These are phyloP conservation scores for Drosophila neonasuta DNA, from an alignment of 2,888 invertebrate genomes.

Conservation along the genomic window DNA sequence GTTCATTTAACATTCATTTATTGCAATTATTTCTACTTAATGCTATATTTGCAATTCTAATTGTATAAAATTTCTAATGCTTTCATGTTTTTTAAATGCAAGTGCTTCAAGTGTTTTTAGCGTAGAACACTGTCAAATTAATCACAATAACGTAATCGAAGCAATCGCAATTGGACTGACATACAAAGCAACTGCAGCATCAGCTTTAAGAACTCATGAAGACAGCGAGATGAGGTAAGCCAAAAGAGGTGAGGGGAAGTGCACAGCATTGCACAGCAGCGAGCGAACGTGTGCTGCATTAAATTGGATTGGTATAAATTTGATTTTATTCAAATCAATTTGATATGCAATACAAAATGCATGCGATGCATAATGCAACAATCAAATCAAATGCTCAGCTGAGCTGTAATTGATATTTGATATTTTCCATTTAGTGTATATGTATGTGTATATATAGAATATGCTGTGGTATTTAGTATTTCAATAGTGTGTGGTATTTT, in stretches of 20 bases:
- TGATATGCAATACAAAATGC: slow-evolving; percentile 29
- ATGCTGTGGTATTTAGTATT: slow-evolving; percentile 4
- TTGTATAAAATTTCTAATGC: too few species aligned
- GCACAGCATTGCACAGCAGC: not conserved
- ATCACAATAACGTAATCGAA: not conserved
- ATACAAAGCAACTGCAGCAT: not conserved
- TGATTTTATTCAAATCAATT: slow-evolving; percentile 38
- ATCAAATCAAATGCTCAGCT: slow-evolving; percentile 52
- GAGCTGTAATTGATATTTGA: slow-evolving; percentile 49
- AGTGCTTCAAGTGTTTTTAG: too few species aligned
- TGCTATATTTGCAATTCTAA: too few species aligned
- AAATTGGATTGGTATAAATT: slow-evolving; percentile 38
- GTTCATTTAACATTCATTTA: too few species aligned
- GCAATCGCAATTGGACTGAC: not conserved
- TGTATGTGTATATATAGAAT: not conserved
- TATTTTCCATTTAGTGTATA: slow-evolving; percentile 26
- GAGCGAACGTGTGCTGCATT: slow-evolving; percentile 6
- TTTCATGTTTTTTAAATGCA: too few species aligned
- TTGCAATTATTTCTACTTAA: too few species aligned
- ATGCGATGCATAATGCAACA: slow-evolving; percentile 43
- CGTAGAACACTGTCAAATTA: not conserved
- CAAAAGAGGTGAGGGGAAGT: not conserved
- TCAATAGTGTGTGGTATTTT: slow-evolving; percentile 10
- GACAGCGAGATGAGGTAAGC: not conserved
- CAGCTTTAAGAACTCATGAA: not conserved